These are phyloP conservation scores for Myodes glareolus DNA, from an alignment of 2,113 vertebrate species.

Conservation along the genomic window DNA sequence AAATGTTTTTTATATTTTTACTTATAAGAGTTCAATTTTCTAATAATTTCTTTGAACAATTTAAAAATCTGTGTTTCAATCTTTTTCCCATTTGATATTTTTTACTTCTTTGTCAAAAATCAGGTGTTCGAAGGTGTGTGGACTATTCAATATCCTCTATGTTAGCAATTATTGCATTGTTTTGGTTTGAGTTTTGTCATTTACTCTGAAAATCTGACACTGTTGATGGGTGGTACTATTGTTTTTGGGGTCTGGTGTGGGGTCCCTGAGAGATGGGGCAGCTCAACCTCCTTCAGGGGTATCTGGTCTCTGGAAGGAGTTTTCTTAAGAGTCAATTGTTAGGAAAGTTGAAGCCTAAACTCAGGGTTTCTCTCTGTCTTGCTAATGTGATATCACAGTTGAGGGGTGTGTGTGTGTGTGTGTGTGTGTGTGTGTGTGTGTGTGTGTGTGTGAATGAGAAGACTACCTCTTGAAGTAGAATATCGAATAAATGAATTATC, in stretches of 20 bases:
- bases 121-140: no score
- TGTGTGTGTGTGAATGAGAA: background rate
- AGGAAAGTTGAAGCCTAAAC: background rate
- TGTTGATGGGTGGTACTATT: background rate
- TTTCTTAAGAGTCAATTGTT: no score
- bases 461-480: no score
- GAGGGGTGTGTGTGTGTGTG: background rate
- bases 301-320: no score
- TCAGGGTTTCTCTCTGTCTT: background rate
- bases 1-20: background rate
- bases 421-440: background rate
- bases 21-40: background rate
- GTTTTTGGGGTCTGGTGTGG: rapidly evolving
- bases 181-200: background rate
- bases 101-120: no score
- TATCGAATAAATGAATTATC: no score
- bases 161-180: background rate
- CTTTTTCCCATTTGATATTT: no score
- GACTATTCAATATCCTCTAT: background rate
- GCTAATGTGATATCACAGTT: background rate
- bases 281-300: background rate
- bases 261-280: no score
- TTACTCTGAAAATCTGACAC: background rate
- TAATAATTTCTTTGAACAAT: background rate
- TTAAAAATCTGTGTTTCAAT: background rate